A percentile compares a stretch with the other conserved stretches of the same genome.
Conservation (phyloP, 1,140 invertebrate species). For the Camponotus floridanus region DNA sequence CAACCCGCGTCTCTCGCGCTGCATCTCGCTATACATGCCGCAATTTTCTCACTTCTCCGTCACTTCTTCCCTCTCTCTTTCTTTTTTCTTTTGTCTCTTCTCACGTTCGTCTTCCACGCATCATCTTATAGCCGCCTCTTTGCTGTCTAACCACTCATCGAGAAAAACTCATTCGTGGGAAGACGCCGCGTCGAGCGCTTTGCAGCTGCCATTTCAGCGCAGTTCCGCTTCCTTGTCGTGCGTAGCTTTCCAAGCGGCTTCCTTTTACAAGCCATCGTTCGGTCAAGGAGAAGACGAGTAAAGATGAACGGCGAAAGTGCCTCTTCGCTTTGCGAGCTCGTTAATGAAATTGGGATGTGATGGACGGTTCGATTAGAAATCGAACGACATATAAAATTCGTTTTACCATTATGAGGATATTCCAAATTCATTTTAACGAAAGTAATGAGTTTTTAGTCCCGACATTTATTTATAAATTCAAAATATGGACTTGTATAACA, state of each 20-base stretch:
- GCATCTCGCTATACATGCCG: constrained; percentile 31
- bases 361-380: constrained; percentile 43
- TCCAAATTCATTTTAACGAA: background rate
- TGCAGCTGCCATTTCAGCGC: constrained; percentile 39
- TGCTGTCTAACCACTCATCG: constrained; percentile 50
- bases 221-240: background rate
- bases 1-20: constrained; percentile 10
- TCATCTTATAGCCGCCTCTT: constrained; percentile 36
- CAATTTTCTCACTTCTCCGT: constrained; percentile 49
- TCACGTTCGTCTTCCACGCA: constrained; percentile 28
- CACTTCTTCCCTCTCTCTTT: background rate
- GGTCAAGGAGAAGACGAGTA: constrained; percentile 34
- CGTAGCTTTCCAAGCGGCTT: constrained; percentile 12
- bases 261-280: constrained; percentile 47
- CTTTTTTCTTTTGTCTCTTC: constrained; percentile 27
- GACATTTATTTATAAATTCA: background rate
- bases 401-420: constrained; percentile 1
- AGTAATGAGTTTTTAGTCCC: background rate
- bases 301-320: constrained; percentile 34
- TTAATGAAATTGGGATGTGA: constrained; percentile 53
- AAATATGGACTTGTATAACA: background rate
- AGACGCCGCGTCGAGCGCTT: constrained; percentile 55
- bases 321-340: constrained; percentile 29
- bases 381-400: constrained; percentile 1
- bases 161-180: constrained; percentile 71